Evolutionary conservation across 2,797 vertebrate genomes (phyloP).

Genomic region (Poecilia wingei): DNA sequence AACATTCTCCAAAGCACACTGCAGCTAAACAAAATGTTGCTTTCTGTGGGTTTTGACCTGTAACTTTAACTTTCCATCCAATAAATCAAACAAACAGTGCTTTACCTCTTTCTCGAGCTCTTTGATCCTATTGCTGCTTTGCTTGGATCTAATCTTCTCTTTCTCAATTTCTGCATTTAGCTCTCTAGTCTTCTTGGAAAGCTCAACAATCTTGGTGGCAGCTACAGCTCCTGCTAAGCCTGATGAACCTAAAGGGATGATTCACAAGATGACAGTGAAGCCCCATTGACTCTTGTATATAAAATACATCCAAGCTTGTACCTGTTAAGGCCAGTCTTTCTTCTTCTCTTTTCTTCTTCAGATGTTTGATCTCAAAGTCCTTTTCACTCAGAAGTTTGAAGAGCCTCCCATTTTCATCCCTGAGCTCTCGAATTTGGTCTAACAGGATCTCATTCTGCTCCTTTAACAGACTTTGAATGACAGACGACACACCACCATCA

Average conservation of each 20-base stretch:
- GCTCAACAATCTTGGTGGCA: slow-evolving; percentile 91
- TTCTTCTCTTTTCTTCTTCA: slow-evolving; percentile 88
- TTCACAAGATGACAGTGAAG: not conserved
- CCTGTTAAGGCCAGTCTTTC: slow-evolving; percentile 86
- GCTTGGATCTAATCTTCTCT: slow-evolving; percentile 85
- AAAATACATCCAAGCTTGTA: slow-evolving; percentile 55
- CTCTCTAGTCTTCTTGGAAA: slow-evolving; percentile 91
- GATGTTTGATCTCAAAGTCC: slow-evolving; percentile 90
- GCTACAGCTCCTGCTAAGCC: slow-evolving; percentile 87
- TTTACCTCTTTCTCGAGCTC: slow-evolving; percentile 89
- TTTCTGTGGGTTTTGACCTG: not conserved
- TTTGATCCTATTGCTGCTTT: slow-evolving; percentile 82
- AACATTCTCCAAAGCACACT: slow-evolving; percentile 35
- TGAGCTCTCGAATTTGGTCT: slow-evolving; percentile 83
- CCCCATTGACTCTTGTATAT: not conserved
- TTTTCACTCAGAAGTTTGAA: slow-evolving; percentile 89
- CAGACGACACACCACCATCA: not conserved
- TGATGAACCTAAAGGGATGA: slow-evolving; percentile 76
- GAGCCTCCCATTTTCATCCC: slow-evolving; percentile 89
- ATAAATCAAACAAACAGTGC: not conserved
- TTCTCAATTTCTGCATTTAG: slow-evolving; percentile 84
- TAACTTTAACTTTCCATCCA: not conserved
- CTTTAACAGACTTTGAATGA: slow-evolving; percentile 75
- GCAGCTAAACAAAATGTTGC: slow-evolving; percentile 52
- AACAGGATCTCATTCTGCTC: slow-evolving; percentile 78